A percentile compares a stretch with the other conserved stretches of the same genome.
Evolutionary conservation across 2,888 invertebrate species (phyloP).

Genomic region (Melipona bicolor): DNA sequence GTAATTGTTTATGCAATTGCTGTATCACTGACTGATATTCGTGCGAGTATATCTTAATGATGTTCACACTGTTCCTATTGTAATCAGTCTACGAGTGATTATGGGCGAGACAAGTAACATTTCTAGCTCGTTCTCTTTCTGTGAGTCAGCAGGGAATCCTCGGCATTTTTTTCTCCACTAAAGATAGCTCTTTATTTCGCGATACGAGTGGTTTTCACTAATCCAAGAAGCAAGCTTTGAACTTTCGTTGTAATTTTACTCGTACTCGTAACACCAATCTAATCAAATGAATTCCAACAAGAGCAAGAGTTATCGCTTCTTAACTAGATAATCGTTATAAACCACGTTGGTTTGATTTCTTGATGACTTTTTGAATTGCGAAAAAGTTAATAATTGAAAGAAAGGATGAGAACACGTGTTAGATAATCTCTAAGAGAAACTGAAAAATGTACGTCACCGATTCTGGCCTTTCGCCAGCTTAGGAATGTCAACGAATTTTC

Average conservation of each 20-base stretch:
- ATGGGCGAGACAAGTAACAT: constrained; percentile 28
- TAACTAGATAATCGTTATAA: not conserved
- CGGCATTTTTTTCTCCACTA: constrained; percentile 55
- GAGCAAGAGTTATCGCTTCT: not conserved
- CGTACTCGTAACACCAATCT: not conserved
- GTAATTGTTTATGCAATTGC: not conserved
- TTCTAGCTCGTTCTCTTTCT: constrained; percentile 51
- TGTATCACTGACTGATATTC: not conserved
- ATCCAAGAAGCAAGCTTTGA: constrained; percentile 45
- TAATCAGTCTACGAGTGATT: constrained; percentile 43
- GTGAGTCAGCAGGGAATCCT: constrained; percentile 65
- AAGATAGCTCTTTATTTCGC: constrained; percentile 64
- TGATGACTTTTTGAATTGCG: not conserved
- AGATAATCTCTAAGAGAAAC: constrained; percentile 6
- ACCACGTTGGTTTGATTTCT: not conserved
- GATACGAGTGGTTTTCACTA: constrained; percentile 53
- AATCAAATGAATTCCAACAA: not conserved
- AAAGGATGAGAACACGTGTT: too few relatives aligned
- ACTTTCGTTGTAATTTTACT: constrained; percentile 24
- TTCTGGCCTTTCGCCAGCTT: constrained; percentile 53
- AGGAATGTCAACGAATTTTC: constrained; percentile 55
- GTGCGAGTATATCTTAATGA: not conserved
- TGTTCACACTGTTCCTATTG: not conserved
- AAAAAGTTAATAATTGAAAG: not conserved
- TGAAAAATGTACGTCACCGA: constrained; percentile 39